These are phyloP conservation scores for Littorina saxatilis DNA, from an alignment of 1,140 invertebrate genomes.

Conservation along the genomic window DNA sequence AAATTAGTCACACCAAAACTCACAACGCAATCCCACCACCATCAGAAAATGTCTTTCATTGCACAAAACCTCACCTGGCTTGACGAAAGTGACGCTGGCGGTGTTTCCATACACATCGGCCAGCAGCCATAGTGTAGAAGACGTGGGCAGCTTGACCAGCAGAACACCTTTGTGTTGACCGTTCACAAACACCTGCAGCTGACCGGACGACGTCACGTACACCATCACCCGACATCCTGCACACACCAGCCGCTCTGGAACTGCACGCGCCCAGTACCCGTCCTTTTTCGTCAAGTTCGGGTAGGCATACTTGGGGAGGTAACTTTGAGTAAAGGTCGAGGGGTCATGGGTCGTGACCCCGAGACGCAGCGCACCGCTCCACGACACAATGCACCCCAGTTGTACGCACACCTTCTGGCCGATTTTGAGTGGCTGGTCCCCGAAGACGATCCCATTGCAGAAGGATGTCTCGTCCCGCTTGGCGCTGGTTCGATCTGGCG, in stretches of 20 bases:
- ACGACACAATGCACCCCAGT: conserved; percentile 61
- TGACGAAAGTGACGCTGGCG: conserved; percentile 68
- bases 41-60: no score
- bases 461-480: conserved; percentile 63
- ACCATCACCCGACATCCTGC: conserved; percentile 68
- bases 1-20: no score
- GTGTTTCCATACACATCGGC: conserved; percentile 76
- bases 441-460: conserved; percentile 75
- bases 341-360: conserved; percentile 74
- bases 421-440: conserved; percentile 69
- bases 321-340: conserved; percentile 45
- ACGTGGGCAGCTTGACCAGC: conserved; percentile 67
- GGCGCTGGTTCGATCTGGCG: conserved; percentile 58
- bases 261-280: conserved; percentile 72
- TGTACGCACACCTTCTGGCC: conserved; percentile 69
- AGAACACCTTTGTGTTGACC: conserved; percentile 73
- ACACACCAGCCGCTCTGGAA: conserved; percentile 66
- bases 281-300: conserved; percentile 70
- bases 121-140: conserved; percentile 71
- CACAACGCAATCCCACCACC: no score
- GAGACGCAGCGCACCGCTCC: conserved; percentile 74
- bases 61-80: no score
- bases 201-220: conserved; percentile 68
- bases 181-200: conserved; percentile 74
- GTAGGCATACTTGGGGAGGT: conserved; percentile 71